Evolutionary conservation across 2,888 invertebrate genomes (phyloP).

Genomic region (Parasteatoda lunata): DNA sequence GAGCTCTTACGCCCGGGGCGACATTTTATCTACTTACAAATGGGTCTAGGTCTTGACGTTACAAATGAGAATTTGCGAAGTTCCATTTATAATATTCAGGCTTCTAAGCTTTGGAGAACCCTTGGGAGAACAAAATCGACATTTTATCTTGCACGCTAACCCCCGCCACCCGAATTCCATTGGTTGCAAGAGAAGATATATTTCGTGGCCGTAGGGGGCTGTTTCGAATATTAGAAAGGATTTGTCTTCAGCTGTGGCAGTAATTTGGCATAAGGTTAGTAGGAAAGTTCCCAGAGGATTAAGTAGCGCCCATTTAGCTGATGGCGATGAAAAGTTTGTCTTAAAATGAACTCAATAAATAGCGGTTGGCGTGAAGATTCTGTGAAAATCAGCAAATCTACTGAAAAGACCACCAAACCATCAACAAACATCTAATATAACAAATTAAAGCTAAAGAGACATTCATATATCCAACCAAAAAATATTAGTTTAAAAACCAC

Average conservation of each 20-base stretch:
- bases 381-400: too few species aligned
- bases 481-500: too few species aligned
- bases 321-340: too few species aligned
- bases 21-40: slow-evolving; percentile 50
- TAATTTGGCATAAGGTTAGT: too few species aligned
- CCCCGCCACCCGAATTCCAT: background rate
- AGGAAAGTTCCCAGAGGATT: too few species aligned
- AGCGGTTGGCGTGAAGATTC: too few species aligned
- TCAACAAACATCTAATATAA: too few species aligned
- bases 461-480: too few species aligned
- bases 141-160: background rate
- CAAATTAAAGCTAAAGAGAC: too few species aligned
- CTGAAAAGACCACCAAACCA: too few species aligned
- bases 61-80: slow-evolving; percentile 40
- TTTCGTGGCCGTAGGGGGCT: background rate
- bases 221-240: background rate
- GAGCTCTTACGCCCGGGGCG: slow-evolving; percentile 19
- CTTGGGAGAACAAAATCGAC: background rate
- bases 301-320: too few species aligned
- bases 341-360: too few species aligned
- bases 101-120: background rate
- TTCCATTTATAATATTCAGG: slow-evolving; percentile 35
- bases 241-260: background rate
- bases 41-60: slow-evolving; percentile 20
- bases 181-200: background rate